phyloP scores from a whole-genome alignment of 2,113 vertebrate genomes.

The Morone chrysops region DNA sequence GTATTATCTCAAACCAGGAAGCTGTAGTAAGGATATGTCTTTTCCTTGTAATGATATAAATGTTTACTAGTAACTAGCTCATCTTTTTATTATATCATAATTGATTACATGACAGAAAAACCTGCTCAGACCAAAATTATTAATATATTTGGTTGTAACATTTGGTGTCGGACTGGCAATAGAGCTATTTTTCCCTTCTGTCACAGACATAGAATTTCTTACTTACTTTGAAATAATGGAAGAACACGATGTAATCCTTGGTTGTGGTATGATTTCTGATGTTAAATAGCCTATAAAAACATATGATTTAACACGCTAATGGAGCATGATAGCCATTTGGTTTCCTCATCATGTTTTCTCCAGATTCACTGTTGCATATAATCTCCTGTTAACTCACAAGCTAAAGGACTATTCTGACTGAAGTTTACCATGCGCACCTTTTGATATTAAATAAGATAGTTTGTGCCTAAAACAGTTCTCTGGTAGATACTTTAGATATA shows the following conservation, averaged over 20 bases:
- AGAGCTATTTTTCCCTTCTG: conserved; percentile 17
- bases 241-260: conserved; percentile 5
- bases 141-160: background rate
- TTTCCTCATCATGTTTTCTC: conserved; percentile 38
- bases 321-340: conserved; percentile 41
- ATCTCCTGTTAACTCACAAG: background rate
- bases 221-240: conserved; percentile 30
- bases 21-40: too few species aligned
- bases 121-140: background rate
- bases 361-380: conserved; percentile 15
- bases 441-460: background rate
- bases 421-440: background rate
- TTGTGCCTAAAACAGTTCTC: background rate
- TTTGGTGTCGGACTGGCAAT: background rate
- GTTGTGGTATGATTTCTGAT: conserved; percentile 33
- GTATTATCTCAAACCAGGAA: background rate
- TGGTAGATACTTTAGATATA: too few species aligned
- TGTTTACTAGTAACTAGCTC: background rate
- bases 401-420: background rate
- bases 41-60: background rate
- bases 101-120: background rate
- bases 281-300: conserved; percentile 45
- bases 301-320: conserved; percentile 30
- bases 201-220: background rate
- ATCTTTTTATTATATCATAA: background rate